Percentiles rank a stretch among this genome's conserved stretches.
These are phyloP conservation scores for Charaxes varanes DNA, from an alignment of 1,140 invertebrate genomes.

Conservation along the genomic window DNA sequence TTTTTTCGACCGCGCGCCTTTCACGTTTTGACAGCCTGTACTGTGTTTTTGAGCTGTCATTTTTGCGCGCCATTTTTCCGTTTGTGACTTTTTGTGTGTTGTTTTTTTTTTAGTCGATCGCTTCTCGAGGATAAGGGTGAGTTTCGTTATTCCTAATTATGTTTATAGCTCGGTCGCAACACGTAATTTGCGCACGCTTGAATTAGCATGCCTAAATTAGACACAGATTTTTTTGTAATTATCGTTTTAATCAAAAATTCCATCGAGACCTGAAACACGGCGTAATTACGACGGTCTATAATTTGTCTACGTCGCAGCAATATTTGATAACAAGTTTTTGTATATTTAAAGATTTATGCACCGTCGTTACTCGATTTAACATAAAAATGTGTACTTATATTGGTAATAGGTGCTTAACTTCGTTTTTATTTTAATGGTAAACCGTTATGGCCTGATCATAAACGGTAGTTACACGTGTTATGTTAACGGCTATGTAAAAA, in stretches of 20 bases:
- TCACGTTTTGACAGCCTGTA: slow-evolving; percentile 24
- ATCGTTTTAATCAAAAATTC: slow-evolving; percentile 1
- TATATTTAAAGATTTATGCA: no score
- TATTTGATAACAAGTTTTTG: no score
- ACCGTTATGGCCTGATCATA: no score
- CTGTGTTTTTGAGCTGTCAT: slow-evolving; percentile 26
- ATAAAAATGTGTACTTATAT: no score
- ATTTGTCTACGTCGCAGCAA: slow-evolving; percentile 1
- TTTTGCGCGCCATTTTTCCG: slow-evolving; percentile 34
- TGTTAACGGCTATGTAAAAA: no score
- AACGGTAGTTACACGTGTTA: no score
- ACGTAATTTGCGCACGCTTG: not conserved
- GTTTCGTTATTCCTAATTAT: slow-evolving; percentile 17
- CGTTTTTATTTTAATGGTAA: no score
- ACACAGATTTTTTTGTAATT: no score
- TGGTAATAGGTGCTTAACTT: no score
- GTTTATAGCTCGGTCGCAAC: not conserved
- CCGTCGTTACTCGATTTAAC: no score
- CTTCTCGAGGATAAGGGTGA: slow-evolving; percentile 27
- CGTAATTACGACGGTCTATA: slow-evolving; percentile 1
- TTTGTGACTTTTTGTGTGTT: slow-evolving; percentile 25
- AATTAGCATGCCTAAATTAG: no score
- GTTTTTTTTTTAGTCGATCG: slow-evolving; percentile 30
- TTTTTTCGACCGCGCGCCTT: slow-evolving; percentile 23
- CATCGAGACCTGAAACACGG: not conserved